Percentiles rank a stretch among this genome's conserved stretches.
These are phyloP conservation scores for Spilogale gracilis DNA, from an alignment of 2,113 vertebrate species.

Conservation along the genomic window DNA sequence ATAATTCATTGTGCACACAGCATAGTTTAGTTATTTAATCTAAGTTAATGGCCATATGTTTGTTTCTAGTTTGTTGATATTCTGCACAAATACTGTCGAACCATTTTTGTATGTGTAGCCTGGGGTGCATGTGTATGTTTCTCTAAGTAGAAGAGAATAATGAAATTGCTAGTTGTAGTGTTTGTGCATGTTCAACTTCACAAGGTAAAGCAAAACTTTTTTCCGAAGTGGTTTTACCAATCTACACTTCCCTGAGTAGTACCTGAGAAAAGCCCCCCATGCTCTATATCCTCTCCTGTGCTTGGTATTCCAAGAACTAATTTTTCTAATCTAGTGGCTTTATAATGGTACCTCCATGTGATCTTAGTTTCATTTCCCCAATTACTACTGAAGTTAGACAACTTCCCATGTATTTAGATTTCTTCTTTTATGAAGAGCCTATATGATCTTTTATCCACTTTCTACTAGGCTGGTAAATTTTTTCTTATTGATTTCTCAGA, in stretches of 20 bases:
- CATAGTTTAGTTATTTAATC: neutral
- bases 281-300: neutral
- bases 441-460: neutral
- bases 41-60: neutral
- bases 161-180: neutral
- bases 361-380: neutral
- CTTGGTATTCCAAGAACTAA: constrained; percentile 5
- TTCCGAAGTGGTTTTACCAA: neutral
- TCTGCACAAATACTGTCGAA: neutral
- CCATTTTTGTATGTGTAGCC: neutral
- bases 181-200: neutral
- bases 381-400: neutral
- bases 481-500: neutral
- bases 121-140: neutral
- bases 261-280: neutral
- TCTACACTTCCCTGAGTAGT: neutral
- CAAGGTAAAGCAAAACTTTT: neutral
- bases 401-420: neutral
- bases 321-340: neutral
- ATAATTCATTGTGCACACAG: neutral
- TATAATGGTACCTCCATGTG: neutral
- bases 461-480: neutral
- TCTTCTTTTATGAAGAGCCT: constrained; percentile 21
- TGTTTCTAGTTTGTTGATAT: neutral
- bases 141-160: neutral